Conservation (phyloP, 2,113 vertebrate species). For the Scortum barcoo region DNA sequence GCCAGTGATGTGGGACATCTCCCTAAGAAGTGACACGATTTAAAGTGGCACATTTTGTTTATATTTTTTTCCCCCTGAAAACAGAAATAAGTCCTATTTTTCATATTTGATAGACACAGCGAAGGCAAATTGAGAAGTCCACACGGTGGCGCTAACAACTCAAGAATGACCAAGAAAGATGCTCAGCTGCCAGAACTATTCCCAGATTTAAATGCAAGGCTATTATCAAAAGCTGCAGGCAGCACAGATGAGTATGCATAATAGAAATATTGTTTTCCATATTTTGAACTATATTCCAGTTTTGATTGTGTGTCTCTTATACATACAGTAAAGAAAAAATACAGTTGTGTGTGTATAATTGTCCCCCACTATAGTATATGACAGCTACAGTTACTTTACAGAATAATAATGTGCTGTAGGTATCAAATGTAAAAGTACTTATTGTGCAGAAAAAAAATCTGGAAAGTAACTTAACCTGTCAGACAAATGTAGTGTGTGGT, state of each 20-base stretch:
- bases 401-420: background rate
- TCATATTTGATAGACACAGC: background rate
- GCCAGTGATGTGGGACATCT: constrained; percentile 1
- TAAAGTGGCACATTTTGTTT: no score
- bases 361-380: background rate
- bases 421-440: no score
- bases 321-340: background rate
- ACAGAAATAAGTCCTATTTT: background rate
- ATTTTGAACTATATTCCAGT: background rate
- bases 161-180: constrained; percentile 16
- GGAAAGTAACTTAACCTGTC: no score
- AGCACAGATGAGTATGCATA: background rate
- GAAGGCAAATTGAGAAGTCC: background rate
- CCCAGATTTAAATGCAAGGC: background rate
- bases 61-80: background rate
- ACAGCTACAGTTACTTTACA: background rate
- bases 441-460: no score
- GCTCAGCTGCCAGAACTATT: no score
- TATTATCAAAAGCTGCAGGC: background rate
- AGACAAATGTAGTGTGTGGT: no score
- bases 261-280: background rate
- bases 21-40: background rate
- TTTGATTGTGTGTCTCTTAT: background rate
- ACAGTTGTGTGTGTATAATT: no score
- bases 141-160: constrained; percentile 57